Evolutionary conservation across 1,140 invertebrate genomes (phyloP), one percentile per base, ranked within the genome.

Genomic region (Conopomorpha cramerella): DNA sequence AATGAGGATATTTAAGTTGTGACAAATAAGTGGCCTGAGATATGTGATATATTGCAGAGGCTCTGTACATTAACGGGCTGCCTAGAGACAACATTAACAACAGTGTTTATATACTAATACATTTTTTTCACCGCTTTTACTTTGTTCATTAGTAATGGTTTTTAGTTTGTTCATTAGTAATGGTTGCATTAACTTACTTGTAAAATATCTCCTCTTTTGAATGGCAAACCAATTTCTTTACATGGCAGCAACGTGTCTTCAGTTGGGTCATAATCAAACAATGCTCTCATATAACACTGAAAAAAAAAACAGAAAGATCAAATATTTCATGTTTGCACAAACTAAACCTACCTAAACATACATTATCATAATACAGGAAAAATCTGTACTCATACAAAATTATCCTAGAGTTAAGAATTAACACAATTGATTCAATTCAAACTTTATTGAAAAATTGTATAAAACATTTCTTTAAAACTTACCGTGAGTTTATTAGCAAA

Each of bases 131-230:
- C n/a, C n/a, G n/a, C n/a, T n/a, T n/a, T n/a, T n/a, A n/a, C n/a
- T n/a, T n/a, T n/a, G n/a, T n/a, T n/a, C n/a, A n/a, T n/a, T n/a
- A n/a, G n/a, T n/a, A n/a, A n/a, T n/a, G n/a, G n/a, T n/a, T n/a
- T n/a, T n/a, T n/a, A n/a, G n/a, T n/a, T n/a, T n/a, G n/a, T n/a
- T n/a, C n/a, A n/a, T n/a, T n/a, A n/a, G n/a, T n/a, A n/a, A n/a
- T n/a, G n/a, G n/a, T n/a, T n/a, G n/a, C n/a, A n/a, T n/a, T n/a
- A n/a, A 59, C 61, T 61, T 74, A 86, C 85, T 64, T 91, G 89
- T 43, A 99, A 81, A 51, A 99, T 93, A 59, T 99, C 96, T 7
- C 97, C 96, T 46, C 88, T 89, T 49, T 90, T 87, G 67, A 99
- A 99, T 13, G 86, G 66, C n/a, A 99, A 74, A 8, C 96, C 96